Conservation (phyloP, 2,113 vertebrate genomes). For the Tauraco erythrolophus region DNA sequence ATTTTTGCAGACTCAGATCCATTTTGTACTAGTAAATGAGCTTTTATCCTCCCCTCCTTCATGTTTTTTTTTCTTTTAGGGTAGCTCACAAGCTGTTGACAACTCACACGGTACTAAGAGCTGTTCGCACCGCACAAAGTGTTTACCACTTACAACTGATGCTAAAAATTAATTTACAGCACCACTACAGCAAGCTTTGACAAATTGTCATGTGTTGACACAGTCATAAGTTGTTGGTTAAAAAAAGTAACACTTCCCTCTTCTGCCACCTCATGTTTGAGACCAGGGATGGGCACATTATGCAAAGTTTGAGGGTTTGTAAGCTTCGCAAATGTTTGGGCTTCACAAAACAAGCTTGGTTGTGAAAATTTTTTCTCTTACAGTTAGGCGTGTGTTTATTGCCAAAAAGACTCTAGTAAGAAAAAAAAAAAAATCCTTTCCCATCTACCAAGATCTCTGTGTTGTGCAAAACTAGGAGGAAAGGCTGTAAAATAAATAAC, state of each 20-base stretch:
- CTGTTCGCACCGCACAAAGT: slow-evolving; percentile 79
- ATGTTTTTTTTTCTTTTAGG: background rate
- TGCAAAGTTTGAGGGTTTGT: slow-evolving; percentile 67
- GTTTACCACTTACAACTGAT: slow-evolving; percentile 79
- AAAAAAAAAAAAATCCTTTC: background rate
- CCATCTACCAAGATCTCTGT: background rate
- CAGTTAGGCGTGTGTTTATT: slow-evolving; percentile 54
- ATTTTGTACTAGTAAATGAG: slow-evolving; percentile 8
- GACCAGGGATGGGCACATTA: slow-evolving; percentile 64
- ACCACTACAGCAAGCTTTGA: slow-evolving; percentile 79
- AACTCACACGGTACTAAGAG: slow-evolving; percentile 76
- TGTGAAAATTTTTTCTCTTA: slow-evolving; percentile 60
- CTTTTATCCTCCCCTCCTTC: background rate
- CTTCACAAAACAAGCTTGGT: slow-evolving; percentile 63
- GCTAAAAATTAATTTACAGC: slow-evolving; percentile 82
- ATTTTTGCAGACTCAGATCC: slow-evolving; percentile 39
- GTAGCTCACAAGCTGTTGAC: slow-evolving; percentile 73
- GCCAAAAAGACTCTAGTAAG: slow-evolving; percentile 40
- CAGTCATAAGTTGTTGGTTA: slow-evolving; percentile 79
- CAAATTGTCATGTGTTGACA: slow-evolving; percentile 83
- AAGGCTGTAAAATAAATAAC: slow-evolving; percentile 55
- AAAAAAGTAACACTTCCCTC: slow-evolving; percentile 80
- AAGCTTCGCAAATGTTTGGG: slow-evolving; percentile 69
- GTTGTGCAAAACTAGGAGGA: slow-evolving; percentile 30
- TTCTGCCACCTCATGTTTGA: slow-evolving; percentile 73